Percentiles rank a stretch among this genome's conserved stretches.
These are phyloP conservation scores for Chironomus tentans DNA, from an alignment of 2,888 invertebrate species.

Conservation along the genomic window DNA sequence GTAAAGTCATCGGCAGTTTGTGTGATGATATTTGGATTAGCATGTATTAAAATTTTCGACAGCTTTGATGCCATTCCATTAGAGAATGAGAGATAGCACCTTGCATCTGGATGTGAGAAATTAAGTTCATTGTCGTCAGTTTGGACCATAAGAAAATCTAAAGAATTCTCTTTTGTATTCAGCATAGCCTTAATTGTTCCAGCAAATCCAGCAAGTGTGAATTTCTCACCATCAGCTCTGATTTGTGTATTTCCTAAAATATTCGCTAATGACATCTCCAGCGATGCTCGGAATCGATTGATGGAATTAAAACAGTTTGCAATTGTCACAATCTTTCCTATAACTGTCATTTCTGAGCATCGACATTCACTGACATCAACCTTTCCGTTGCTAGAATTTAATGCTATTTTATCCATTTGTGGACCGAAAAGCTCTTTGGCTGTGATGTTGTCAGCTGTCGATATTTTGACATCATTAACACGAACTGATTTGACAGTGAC, in stretches of 20 bases:
- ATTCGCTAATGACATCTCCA: background rate
- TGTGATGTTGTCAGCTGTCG: background rate
- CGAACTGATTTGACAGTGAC: background rate
- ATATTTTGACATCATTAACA: background rate
- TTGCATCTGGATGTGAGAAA: background rate
- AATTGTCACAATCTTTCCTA: background rate
- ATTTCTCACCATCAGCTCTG: background rate
- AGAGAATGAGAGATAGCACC: background rate
- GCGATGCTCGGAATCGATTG: background rate
- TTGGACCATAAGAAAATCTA: background rate
- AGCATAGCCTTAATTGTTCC: background rate
- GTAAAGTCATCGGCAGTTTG: conserved; percentile 28
- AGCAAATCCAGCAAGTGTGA: background rate
- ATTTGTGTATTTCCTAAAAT: background rate
- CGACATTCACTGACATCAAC: background rate
- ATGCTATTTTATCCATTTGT: background rate
- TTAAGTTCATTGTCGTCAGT: background rate
- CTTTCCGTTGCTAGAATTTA: background rate
- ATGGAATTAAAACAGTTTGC: background rate
- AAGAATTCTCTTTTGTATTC: background rate
- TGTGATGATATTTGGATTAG: background rate
- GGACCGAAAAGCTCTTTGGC: background rate
- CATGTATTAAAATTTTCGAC: background rate
- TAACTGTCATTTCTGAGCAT: background rate
- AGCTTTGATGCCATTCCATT: background rate